These are phyloP conservation scores for Aulostomus chinensis DNA, from an alignment of 2,797 vertebrate genomes.

Conservation along the genomic window DNA sequence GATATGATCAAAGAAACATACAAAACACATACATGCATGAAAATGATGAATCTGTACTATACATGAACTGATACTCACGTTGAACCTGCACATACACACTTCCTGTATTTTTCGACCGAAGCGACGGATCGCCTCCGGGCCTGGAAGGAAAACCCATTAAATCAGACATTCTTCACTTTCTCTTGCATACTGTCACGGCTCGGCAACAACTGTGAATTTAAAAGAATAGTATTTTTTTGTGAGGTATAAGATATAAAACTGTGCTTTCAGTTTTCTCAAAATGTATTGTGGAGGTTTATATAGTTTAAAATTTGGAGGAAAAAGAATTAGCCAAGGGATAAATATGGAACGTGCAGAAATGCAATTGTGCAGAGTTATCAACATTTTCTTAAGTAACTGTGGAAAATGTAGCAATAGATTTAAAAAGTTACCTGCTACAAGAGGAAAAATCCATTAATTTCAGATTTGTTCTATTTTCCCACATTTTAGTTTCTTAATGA, in stretches of 20 bases:
- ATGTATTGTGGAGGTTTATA: background rate
- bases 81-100: conserved; percentile 21
- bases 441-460: no score
- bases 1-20: background rate
- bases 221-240: conserved; percentile 9
- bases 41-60: conserved; percentile 30
- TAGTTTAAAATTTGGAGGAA: no score
- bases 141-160: conserved; percentile 51
- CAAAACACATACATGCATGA: conserved; percentile 14
- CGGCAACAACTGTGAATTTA: conserved; percentile 10
- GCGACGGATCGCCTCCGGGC: conserved; percentile 38
- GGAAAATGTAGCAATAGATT: no score
- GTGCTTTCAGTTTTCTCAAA: conserved; percentile 9
- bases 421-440: no score
- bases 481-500: no score
- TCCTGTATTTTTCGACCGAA: conserved; percentile 13
- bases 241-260: background rate
- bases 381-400: no score
- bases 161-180: conserved; percentile 41
- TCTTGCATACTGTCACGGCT: conserved; percentile 36
- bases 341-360: no score
- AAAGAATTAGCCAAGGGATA: no score
- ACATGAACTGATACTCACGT: conserved; percentile 10
- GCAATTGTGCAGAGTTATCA: no score
- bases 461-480: no score